These are phyloP conservation scores for Sebastes umbrosus DNA, from an alignment of 2,797 vertebrate genomes.

Conservation along the genomic window DNA sequence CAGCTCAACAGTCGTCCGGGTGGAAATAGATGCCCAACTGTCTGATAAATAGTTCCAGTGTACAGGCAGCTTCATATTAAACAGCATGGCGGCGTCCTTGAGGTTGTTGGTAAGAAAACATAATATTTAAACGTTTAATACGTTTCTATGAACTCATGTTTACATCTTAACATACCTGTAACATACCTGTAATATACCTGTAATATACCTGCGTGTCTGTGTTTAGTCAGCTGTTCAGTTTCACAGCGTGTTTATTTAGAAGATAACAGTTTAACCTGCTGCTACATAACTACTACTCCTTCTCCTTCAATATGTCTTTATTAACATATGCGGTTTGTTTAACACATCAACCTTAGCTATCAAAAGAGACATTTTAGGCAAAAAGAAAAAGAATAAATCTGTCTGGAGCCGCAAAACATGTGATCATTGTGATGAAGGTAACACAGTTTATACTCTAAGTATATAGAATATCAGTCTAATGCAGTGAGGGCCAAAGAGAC, in stretches of 20 bases:
- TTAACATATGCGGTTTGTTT: not conserved
- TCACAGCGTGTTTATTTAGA: not conserved
- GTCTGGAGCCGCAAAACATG: too few relatives aligned
- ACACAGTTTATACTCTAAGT: too few relatives aligned
- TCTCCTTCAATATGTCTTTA: not conserved
- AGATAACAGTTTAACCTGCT: not conserved
- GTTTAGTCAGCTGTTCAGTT: not conserved
- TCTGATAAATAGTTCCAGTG: slow-evolving; percentile 31
- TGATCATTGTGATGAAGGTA: too few relatives aligned
- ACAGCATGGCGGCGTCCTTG: slow-evolving; percentile 85
- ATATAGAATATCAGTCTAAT: too few relatives aligned
- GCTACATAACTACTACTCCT: not conserved
- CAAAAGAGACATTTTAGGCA: too few relatives aligned
- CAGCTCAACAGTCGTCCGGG: slow-evolving; percentile 6
- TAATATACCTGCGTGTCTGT: rapidly evolving
- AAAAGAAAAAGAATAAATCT: too few relatives aligned
- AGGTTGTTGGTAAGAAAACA: slow-evolving; percentile 63
- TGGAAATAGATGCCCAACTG: not conserved
- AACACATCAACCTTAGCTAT: too few relatives aligned
- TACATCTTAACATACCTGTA: rapidly evolving
- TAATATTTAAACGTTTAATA: not conserved
- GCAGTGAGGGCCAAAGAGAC: too few relatives aligned
- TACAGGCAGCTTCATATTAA: not conserved
- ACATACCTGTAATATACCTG: rapidly evolving
- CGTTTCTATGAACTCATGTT: not conserved